These are phyloP conservation scores for Oegoconia quadripuncta DNA, from an alignment of 2,888 invertebrate genomes.

Conservation along the genomic window DNA sequence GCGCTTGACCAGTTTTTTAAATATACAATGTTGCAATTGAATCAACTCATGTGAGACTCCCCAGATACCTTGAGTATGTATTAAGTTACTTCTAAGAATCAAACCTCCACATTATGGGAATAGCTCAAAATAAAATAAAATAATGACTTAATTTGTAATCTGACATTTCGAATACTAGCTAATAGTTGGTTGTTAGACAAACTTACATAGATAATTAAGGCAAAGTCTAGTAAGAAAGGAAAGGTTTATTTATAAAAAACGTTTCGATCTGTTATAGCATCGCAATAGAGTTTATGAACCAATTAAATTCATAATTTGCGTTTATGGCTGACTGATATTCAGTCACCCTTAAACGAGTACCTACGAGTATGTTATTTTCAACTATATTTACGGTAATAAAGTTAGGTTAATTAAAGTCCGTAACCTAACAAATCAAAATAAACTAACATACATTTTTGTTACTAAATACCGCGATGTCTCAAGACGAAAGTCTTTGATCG, in stretches of 20 bases:
- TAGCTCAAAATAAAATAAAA: constrained; percentile 24
- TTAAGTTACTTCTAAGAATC: background rate
- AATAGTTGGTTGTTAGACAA: constrained; percentile 34
- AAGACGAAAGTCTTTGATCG: too few species aligned
- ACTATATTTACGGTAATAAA: constrained; percentile 23
- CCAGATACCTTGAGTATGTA: background rate
- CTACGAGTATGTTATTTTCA: constrained; percentile 32
- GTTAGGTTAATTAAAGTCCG: constrained; percentile 32
- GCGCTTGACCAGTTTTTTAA: too few species aligned
- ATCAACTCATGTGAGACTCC: too few species aligned
- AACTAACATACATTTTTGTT: too few species aligned
- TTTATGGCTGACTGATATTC: constrained; percentile 37
- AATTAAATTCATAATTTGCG: constrained; percentile 19
- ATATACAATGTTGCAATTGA: too few species aligned
- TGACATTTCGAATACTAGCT: constrained; percentile 30
- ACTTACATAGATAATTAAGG: too few species aligned
- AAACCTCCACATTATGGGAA: constrained; percentile 15
- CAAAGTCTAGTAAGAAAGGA: too few species aligned
- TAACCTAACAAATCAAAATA: too few species aligned
- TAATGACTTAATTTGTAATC: constrained; percentile 38
- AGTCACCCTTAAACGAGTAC: constrained; percentile 31
- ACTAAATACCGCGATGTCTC: too few species aligned
- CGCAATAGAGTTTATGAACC: too few species aligned
- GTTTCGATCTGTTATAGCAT: too few species aligned
- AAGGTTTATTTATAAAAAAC: too few species aligned